A percentile compares a stretch with the other conserved stretches of the same genome.
Evolutionary conservation across 1,140 invertebrate genomes (phyloP).

Genomic region (Drosophila guanche): DNA sequence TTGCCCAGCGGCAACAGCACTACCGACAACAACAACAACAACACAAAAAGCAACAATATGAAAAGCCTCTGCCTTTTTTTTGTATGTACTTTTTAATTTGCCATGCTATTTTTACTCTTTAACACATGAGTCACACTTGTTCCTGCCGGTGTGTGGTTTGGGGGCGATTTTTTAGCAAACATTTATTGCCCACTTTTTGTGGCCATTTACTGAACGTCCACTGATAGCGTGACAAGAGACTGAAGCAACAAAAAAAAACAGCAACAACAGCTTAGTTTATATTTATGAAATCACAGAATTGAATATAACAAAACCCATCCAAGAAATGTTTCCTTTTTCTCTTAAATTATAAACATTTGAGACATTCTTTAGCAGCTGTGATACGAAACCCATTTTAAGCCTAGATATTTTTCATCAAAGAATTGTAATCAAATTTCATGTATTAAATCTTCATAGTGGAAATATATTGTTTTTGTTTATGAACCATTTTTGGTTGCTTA

Average conservation of each 20-base stretch:
- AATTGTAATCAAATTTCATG: conserved; percentile 15
- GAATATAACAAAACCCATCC: not conserved
- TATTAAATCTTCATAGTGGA: not conserved
- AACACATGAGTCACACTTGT: conserved; percentile 2
- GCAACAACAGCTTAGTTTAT: no score
- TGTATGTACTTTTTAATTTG: no score
- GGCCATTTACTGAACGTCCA: no score
- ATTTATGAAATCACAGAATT: conserved; percentile 3
- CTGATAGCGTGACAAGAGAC: not conserved
- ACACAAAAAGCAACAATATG: conserved; percentile 5
- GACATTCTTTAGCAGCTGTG: no score
- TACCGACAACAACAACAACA: conserved; percentile 7
- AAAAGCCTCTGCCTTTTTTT: conserved; percentile 3
- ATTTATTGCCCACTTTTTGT: conserved; percentile 27
- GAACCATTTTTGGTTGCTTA: conserved; percentile 4
- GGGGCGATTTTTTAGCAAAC: not conserved
- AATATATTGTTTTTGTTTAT: no score
- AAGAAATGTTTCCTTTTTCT: not conserved
- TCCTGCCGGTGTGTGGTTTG: not conserved
- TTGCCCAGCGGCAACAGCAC: conserved; percentile 32
- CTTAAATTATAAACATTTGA: no score
- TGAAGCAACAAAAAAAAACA: not conserved
- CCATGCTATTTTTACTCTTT: conserved; percentile 23
- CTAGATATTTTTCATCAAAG: not conserved
- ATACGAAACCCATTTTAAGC: not conserved